A percentile compares a stretch with the other conserved stretches of the same genome.
Evolutionary conservation across 2,113 vertebrate species (phyloP).

Genomic region (Eidolon helvum): DNA sequence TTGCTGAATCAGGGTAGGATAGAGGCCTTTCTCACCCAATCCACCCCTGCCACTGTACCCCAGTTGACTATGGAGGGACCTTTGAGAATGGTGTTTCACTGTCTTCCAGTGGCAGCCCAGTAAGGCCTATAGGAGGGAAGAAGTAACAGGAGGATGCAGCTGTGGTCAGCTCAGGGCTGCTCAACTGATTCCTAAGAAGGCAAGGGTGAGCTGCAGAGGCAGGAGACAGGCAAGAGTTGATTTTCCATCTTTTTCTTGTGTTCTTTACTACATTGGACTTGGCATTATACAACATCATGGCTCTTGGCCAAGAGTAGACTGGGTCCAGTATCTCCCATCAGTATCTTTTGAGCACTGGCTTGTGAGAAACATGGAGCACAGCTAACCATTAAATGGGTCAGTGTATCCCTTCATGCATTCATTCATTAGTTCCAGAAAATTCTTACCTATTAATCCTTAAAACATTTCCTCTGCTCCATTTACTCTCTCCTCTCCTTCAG

Average conservation of each 20-base stretch:
- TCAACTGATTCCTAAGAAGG: not conserved
- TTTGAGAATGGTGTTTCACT: not conserved
- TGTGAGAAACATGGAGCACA: not conserved
- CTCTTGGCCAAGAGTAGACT: not conserved
- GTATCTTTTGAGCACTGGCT: not conserved
- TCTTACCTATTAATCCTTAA: not conserved
- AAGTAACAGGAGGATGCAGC: not conserved
- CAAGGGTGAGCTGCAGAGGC: not conserved
- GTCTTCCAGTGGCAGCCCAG: not conserved
- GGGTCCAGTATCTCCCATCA: not conserved
- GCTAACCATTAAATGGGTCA: not conserved
- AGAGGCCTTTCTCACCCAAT: not conserved
- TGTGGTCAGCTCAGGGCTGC: not conserved
- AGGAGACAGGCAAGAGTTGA: not conserved
- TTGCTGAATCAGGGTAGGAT: not conserved
- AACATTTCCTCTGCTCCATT: not conserved
- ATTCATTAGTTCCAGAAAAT: not conserved
- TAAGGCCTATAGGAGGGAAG: not conserved
- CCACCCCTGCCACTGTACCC: not conserved
- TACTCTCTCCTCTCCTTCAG: not conserved
- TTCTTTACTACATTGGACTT: slow-evolving; percentile 9
- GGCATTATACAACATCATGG: not conserved
- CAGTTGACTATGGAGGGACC: not conserved
- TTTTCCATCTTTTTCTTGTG: not conserved
- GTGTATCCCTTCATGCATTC: not conserved